Percentiles rank a stretch among this genome's conserved stretches.
Conservation (phyloP, 2,797 vertebrate genomes). For the Margarornis squamiger region DNA sequence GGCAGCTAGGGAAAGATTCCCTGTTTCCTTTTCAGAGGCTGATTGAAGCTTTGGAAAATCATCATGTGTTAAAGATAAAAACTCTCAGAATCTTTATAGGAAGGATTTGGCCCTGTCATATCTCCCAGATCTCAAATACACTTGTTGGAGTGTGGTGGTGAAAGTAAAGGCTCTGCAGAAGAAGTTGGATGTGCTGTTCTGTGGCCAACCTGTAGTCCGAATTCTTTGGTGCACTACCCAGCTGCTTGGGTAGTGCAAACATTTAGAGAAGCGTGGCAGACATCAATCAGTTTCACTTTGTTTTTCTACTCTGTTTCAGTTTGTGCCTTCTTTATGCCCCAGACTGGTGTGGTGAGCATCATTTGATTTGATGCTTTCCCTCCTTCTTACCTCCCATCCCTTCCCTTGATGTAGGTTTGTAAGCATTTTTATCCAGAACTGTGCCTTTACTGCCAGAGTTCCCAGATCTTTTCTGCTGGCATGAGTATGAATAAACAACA, state of each 20-base stretch:
- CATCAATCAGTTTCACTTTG: not conserved
- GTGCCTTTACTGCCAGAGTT: slow-evolving; percentile 4
- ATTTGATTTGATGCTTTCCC: not conserved
- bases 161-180: not conserved
- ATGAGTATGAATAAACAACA: slow-evolving; percentile 41
- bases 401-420: not conserved
- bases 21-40: not conserved
- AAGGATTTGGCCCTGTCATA: not conserved
- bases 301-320: not conserved
- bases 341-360: not conserved
- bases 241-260: not conserved
- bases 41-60: not conserved
- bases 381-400: not conserved
- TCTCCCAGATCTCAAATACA: not conserved
- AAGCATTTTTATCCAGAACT: not conserved
- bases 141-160: not conserved
- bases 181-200: not conserved
- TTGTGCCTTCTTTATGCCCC: not conserved
- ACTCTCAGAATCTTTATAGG: not conserved
- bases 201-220: not conserved
- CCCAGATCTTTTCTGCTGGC: slow-evolving; percentile 1
- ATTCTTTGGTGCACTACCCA: not conserved
- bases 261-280: not conserved
- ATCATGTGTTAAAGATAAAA: not conserved
- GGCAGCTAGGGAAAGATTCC: not conserved